phyloP scores from a whole-genome alignment of 2,113 vertebrate species.

The Piprites chloris region DNA sequence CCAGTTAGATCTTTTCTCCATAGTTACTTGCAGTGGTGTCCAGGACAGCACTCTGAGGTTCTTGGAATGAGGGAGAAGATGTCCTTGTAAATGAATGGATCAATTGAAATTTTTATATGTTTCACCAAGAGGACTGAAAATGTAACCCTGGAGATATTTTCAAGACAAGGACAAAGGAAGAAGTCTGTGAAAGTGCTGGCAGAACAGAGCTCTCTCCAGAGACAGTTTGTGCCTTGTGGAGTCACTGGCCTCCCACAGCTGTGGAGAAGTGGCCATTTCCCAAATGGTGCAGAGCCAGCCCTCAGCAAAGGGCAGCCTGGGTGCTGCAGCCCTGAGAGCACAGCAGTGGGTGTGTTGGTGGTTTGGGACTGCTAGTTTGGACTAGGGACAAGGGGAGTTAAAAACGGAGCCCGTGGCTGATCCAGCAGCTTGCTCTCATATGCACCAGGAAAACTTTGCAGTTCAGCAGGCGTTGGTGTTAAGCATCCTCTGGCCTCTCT shows the following conservation, averaged over 20 bases:
- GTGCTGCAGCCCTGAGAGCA: background rate
- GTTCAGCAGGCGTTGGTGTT: background rate
- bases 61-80: background rate
- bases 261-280: background rate
- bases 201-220: background rate
- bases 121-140: background rate
- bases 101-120: fast-evolving
- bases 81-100: background rate
- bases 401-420: background rate
- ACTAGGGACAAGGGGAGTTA: background rate
- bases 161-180: background rate
- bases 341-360: background rate
- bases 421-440: background rate
- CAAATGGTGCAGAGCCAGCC: background rate
- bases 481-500: background rate
- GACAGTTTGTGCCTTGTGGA: background rate
- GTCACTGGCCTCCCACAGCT: background rate
- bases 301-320: background rate
- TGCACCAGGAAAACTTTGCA: background rate
- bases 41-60: background rate
- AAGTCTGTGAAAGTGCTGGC: background rate
- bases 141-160: background rate
- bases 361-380: background rate
- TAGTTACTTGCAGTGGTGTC: background rate
- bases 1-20: background rate